Conservation (phyloP, 2,888 invertebrate species). For the Vanessa cardui region DNA sequence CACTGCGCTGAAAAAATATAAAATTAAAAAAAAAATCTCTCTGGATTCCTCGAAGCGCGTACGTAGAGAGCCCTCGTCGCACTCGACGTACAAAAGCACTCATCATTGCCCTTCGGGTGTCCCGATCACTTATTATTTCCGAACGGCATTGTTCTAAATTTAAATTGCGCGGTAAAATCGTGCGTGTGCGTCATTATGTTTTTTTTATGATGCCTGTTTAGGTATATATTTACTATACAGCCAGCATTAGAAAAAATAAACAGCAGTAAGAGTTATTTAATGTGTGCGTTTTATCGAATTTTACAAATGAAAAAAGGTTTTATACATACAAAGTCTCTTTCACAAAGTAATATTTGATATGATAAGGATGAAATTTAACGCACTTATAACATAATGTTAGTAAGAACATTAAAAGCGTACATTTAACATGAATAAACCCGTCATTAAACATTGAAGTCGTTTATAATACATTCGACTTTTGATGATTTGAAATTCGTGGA, state of each 20-base stretch:
- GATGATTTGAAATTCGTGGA: constrained; percentile 21
- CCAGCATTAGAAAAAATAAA: constrained; percentile 2
- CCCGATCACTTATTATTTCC: constrained; percentile 64
- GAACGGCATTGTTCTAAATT: constrained; percentile 58
- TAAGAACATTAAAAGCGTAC: constrained; percentile 1
- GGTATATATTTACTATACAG: background rate
- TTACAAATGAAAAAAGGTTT: too few species aligned
- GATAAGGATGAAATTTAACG: background rate
- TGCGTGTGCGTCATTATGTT: constrained; percentile 44
- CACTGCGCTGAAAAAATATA: constrained; percentile 18
- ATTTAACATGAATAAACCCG: background rate
- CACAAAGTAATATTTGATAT: too few species aligned
- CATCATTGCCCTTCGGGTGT: constrained; percentile 55
- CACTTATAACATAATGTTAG: background rate
- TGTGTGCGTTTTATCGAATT: too few species aligned
- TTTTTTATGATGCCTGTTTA: constrained; percentile 33
- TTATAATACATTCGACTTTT: constrained; percentile 9
- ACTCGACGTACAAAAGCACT: constrained; percentile 61
- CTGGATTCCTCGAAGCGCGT: constrained; percentile 56
- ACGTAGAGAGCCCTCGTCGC: constrained; percentile 53
- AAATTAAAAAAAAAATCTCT: constrained; percentile 38
- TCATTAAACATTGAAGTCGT: constrained; percentile 7
- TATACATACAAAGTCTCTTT: too few species aligned
- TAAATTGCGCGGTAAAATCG: constrained; percentile 48
- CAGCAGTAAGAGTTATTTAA: too few species aligned